Percentiles rank a stretch among this genome's conserved stretches.
These are phyloP conservation scores for Dinoponera quadriceps DNA, from an alignment of 1,140 invertebrate genomes.

Conservation along the genomic window DNA sequence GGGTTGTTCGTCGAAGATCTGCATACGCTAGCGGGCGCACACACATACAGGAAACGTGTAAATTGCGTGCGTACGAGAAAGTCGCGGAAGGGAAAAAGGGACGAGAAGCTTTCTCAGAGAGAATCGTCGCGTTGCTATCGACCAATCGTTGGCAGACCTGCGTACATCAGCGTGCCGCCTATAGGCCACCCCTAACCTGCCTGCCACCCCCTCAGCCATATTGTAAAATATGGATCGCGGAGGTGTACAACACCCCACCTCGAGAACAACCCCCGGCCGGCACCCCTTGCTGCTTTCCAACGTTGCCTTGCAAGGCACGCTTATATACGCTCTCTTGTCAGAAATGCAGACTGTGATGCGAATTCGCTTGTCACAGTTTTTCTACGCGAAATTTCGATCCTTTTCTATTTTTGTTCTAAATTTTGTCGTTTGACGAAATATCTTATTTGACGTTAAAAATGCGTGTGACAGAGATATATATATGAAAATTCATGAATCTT, in stretches of 20 bases:
- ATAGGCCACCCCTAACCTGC: slow-evolving; percentile 82
- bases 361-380: not conserved
- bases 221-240: slow-evolving; percentile 85
- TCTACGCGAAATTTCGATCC: not conserved
- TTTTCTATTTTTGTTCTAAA: not conserved
- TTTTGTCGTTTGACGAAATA: not conserved
- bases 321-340: slow-evolving; percentile 32
- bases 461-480: not conserved
- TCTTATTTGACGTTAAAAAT: not conserved
- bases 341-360: slow-evolving; percentile 24
- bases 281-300: slow-evolving; percentile 53
- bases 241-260: slow-evolving; percentile 82
- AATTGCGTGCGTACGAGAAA: slow-evolving; percentile 67
- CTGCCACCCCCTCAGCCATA: slow-evolving; percentile 81
- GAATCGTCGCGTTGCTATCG: slow-evolving; percentile 82
- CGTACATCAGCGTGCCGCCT: slow-evolving; percentile 83
- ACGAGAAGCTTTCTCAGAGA: slow-evolving; percentile 67
- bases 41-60: slow-evolving; percentile 67
- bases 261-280: slow-evolving; percentile 45
- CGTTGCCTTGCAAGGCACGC: slow-evolving; percentile 37
- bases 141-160: slow-evolving; percentile 84
- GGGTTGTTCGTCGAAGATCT: slow-evolving; percentile 63
- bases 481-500: slow-evolving; percentile 1
- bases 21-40: slow-evolving; percentile 63
- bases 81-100: slow-evolving; percentile 29